These are phyloP conservation scores for Falco naumanni DNA, from an alignment of 2,797 vertebrate genomes.

Conservation along the genomic window DNA sequence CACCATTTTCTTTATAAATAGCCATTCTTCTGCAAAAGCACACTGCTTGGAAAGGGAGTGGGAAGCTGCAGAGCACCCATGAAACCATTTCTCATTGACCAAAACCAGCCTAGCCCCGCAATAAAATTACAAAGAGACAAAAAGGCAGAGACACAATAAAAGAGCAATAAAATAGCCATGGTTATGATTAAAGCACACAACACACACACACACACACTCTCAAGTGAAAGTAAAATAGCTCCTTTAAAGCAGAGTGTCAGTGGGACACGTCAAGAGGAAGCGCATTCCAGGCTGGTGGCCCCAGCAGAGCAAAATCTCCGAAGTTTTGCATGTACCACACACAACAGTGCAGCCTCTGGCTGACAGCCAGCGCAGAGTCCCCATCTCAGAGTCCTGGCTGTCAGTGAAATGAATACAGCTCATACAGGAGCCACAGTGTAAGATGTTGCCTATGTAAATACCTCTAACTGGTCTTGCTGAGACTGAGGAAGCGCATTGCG, in stretches of 20 bases:
- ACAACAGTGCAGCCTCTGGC: not conserved
- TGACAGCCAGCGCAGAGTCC: rapidly evolving
- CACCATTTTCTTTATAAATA: not conserved
- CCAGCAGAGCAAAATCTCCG: not conserved
- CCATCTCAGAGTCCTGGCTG: not conserved
- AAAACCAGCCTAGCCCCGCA: not conserved
- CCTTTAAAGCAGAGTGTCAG: not conserved
- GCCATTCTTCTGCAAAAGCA: not conserved
- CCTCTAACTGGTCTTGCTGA: not conserved
- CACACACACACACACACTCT: not conserved
- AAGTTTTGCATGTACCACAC: not conserved
- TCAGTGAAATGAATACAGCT: not conserved
- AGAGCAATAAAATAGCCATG: not conserved
- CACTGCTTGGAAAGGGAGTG: not conserved
- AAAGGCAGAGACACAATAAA: not conserved
- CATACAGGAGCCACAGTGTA: not conserved
- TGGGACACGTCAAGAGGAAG: not conserved
- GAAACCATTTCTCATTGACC: not conserved
- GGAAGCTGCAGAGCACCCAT: not conserved
- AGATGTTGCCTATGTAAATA: not conserved
- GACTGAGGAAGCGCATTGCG: not conserved
- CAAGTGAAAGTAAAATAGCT: not conserved
- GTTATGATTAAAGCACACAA: not conserved
- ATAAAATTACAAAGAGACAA: not conserved
- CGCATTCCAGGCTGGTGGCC: not conserved